These are phyloP conservation scores for Podotricha telesiphe DNA, from an alignment of 2,888 invertebrate genomes.

Conservation along the genomic window DNA sequence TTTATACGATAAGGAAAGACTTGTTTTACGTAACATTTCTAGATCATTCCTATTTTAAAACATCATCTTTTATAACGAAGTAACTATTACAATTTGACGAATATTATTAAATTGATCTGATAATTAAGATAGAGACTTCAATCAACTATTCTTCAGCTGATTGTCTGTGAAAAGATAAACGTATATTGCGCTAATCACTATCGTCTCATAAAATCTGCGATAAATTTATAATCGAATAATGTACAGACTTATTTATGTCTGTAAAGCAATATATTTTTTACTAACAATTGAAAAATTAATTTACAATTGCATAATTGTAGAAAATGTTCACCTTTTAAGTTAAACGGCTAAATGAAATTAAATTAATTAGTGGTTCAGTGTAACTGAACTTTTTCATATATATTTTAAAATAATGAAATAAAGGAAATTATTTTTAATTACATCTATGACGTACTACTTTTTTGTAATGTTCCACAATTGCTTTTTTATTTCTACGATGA, in stretches of 20 bases:
- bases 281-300: no score
- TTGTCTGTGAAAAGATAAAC: slow-evolving; percentile 27
- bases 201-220: slow-evolving; percentile 27
- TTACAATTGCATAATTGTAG: no score
- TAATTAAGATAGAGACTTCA: slow-evolving; percentile 20
- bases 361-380: no score
- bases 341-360: no score
- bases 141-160: slow-evolving; percentile 22
- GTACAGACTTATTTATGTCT: slow-evolving; percentile 11
- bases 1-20: no score
- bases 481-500: no score
- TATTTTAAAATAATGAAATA: no score
- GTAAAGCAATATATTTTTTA: neutral
- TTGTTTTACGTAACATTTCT: neutral
- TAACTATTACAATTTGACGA: slow-evolving; percentile 5
- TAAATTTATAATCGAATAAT: slow-evolving; percentile 23
- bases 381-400: no score
- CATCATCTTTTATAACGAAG: slow-evolving; percentile 25
- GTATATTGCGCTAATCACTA: slow-evolving; percentile 12
- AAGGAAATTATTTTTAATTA: no score
- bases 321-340: no score
- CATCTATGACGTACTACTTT: no score
- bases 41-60: slow-evolving; percentile 4
- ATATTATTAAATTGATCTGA: slow-evolving; percentile 22
- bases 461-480: no score